Evolutionary conservation across 2,888 invertebrate species (phyloP).

Genomic region (Phlogophora meticulosa): DNA sequence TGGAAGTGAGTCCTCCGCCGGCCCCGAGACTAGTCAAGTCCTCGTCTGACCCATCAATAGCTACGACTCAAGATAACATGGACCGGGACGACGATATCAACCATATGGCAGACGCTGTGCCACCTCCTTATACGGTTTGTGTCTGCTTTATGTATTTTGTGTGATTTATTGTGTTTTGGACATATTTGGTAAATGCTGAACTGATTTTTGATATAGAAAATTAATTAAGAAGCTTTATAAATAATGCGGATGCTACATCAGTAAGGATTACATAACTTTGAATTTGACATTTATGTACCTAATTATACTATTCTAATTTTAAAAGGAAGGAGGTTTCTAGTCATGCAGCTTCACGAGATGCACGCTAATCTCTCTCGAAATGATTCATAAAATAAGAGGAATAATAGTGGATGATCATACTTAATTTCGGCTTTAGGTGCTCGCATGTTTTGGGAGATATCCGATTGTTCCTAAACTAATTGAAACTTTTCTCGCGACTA

Average conservation of each 20-base stretch:
- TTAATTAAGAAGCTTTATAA: background rate
- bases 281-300: background rate
- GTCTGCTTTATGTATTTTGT: conserved; percentile 45
- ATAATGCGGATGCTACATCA: background rate
- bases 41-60: conserved; percentile 98
- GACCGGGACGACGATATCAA: conserved; percentile 91
- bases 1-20: conserved; percentile 95
- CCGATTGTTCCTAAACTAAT: too few relatives aligned
- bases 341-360: background rate
- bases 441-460: background rate
- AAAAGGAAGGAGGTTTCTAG: conserved; percentile 1
- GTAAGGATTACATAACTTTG: background rate
- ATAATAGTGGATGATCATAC: conserved; percentile 4
- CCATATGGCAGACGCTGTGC: conserved; percentile 92
- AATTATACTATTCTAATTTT: background rate
- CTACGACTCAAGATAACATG: conserved; percentile 97
- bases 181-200: conserved; percentile 6
- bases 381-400: background rate
- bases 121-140: conserved; percentile 97
- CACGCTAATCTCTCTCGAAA: conserved; percentile 8
- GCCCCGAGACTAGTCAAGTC: conserved; percentile 95
- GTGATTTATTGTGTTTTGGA: conserved; percentile 67
- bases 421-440: background rate
- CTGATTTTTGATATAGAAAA: conserved; percentile 5
- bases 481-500: too few relatives aligned